A percentile compares a stretch with the other conserved stretches of the same genome.
Evolutionary conservation across 1,140 invertebrate species (phyloP).

Genomic region (Cydia splendana): DNA sequence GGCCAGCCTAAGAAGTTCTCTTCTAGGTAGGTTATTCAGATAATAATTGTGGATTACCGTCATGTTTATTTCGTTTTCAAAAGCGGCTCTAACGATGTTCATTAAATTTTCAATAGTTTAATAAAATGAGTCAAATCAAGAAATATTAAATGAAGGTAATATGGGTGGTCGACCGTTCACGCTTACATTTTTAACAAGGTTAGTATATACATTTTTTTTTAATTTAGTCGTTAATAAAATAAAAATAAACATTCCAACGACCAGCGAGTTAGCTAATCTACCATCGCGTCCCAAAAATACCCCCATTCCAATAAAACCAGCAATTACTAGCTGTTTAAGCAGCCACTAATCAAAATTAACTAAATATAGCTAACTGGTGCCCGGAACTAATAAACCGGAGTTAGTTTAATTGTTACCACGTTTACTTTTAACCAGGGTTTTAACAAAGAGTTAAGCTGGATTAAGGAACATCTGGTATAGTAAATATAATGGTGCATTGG

Average conservation of each 20-base stretch:
- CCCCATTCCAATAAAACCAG: conserved; percentile 19
- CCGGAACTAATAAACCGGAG: conserved; percentile 9
- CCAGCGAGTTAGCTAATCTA: neutral
- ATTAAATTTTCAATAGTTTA: no score
- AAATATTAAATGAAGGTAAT: no score
- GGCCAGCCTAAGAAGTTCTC: no score
- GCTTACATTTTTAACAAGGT: no score
- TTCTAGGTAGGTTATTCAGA: no score
- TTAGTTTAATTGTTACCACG: conserved; percentile 19
- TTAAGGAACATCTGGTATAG: neutral
- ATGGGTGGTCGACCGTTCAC: no score
- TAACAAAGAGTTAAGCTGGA: neutral
- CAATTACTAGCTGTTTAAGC: conserved; percentile 26
- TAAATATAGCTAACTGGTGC: conserved; percentile 18
- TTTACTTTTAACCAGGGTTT: neutral
- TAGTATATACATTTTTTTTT: no score
- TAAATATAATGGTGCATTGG: neutral
- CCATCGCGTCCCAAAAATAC: conserved; percentile 7
- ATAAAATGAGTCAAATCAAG: no score
- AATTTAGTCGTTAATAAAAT: neutral
- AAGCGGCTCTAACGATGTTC: no score
- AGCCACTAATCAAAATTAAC: conserved; percentile 23
- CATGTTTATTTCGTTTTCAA: no score
- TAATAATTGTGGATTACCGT: no score
- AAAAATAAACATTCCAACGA: neutral